A percentile compares a stretch with the other conserved stretches of the same genome.
phyloP scores from a whole-genome alignment of 2,113 vertebrate species.

The Paradisaea rubra region DNA sequence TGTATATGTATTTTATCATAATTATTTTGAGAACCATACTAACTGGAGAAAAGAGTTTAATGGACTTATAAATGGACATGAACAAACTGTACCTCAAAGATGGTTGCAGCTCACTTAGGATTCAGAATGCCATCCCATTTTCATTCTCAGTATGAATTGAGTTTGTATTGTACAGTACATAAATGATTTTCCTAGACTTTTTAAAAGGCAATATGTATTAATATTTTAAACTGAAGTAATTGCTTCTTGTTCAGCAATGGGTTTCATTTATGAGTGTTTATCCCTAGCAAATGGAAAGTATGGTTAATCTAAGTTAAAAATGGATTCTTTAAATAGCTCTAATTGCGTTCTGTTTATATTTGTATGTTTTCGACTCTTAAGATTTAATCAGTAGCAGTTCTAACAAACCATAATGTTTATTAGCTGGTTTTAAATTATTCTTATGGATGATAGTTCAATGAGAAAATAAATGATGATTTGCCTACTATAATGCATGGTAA shows the following conservation, averaged over 20 bases:
- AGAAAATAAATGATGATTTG: conserved; percentile 71
- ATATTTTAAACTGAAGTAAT: conserved; percentile 85
- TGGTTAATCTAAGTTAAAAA: conserved; percentile 83
- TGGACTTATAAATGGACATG: conserved; percentile 47
- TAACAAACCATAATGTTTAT: conserved; percentile 81
- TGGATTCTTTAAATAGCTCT: conserved; percentile 82
- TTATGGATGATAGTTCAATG: conserved; percentile 65
- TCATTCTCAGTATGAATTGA: conserved; percentile 60
- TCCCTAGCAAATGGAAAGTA: conserved; percentile 78
- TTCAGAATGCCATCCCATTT: conserved; percentile 40
- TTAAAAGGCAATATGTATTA: conserved; percentile 75
- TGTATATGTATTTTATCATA: conserved; percentile 23
- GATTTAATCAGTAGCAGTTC: conserved; percentile 79
- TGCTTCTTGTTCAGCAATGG: conserved; percentile 78
- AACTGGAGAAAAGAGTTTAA: conserved; percentile 48
- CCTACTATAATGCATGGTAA: conserved; percentile 59
- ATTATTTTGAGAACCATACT: conserved; percentile 26
- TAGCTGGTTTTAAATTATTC: conserved; percentile 81
- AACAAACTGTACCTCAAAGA: conserved; percentile 31
- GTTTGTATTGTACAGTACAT: conserved; percentile 61
- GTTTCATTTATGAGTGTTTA: conserved; percentile 81
- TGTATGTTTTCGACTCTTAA: conserved; percentile 79
- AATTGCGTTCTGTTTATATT: conserved; percentile 82
- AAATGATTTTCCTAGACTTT: conserved; percentile 78
- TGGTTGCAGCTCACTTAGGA: conserved; percentile 49